These are phyloP conservation scores for Actinia tenebrosa DNA, from an alignment of 64 coral and sea anemone genomes.

Conservation along the genomic window DNA sequence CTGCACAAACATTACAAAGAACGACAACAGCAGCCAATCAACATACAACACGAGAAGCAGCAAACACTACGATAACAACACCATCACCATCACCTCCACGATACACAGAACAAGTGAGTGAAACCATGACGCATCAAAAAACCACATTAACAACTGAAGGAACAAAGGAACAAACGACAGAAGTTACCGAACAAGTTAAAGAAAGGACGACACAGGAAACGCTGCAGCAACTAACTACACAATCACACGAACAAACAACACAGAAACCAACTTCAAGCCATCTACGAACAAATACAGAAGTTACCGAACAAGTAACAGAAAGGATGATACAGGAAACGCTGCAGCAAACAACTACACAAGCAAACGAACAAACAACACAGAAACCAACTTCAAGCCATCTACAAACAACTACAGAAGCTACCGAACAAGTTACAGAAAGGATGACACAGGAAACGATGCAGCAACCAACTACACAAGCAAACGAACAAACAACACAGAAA, in stretches of 20 bases:
- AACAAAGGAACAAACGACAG: background rate
- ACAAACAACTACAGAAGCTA: background rate
- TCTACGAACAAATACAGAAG: background rate
- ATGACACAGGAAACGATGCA: background rate
- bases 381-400: background rate
- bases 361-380: background rate
- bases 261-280: background rate
- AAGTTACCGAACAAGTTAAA: background rate
- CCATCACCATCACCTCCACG: no score
- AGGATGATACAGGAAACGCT: background rate
- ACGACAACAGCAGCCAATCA: background rate
- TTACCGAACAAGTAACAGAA: background rate
- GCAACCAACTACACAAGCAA: background rate
- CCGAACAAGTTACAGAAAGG: background rate
- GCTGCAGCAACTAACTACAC: background rate
- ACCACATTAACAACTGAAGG: background rate
- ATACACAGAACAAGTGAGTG: no score
- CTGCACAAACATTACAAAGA: background rate
- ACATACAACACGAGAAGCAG: background rate
- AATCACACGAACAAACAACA: background rate
- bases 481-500: background rate
- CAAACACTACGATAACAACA: background rate
- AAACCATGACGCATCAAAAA: no score
- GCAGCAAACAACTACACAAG: background rate
- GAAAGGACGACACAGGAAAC: background rate